Evolutionary conservation across 2,888 invertebrate genomes (phyloP).

Genomic region (Acleris cristana): DNA sequence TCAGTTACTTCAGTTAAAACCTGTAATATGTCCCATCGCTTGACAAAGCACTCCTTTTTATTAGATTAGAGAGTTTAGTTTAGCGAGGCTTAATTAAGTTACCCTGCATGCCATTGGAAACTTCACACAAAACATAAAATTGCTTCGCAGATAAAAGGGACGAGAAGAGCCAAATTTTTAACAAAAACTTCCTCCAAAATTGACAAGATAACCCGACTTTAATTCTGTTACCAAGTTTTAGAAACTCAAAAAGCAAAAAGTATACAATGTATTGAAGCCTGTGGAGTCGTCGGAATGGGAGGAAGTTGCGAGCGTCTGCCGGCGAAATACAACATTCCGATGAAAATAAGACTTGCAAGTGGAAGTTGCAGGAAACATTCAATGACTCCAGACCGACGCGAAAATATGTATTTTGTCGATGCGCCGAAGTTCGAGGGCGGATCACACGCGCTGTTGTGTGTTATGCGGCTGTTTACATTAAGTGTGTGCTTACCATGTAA

Average conservation of each 20-base stretch:
- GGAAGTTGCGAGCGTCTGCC: slow-evolving; percentile 61
- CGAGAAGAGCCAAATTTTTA: too few species aligned
- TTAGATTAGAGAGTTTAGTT: too few species aligned
- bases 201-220: neutral
- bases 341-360: slow-evolving; percentile 62
- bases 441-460: slow-evolving; percentile 17
- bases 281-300: slow-evolving; percentile 41
- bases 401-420: slow-evolving; percentile 54
- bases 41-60: too few species aligned
- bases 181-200: too few species aligned
- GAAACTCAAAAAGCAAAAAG: slow-evolving; percentile 12
- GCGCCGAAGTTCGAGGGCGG: slow-evolving; percentile 44
- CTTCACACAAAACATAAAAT: too few species aligned
- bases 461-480: slow-evolving; percentile 19
- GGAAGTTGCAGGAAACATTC: slow-evolving; percentile 62
- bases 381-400: slow-evolving; percentile 48
- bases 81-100: too few species aligned
- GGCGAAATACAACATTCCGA: slow-evolving; percentile 62
- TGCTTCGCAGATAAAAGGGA: too few species aligned
- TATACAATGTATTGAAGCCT: slow-evolving; percentile 27
- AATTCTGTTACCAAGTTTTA: slow-evolving; percentile 11
- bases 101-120: too few species aligned
- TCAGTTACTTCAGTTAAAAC: too few species aligned
- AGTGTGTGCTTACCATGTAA: neutral
- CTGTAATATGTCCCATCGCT: too few species aligned